Conservation (phyloP, 2,888 invertebrate species). For the Digitonthophagus gazella region DNA sequence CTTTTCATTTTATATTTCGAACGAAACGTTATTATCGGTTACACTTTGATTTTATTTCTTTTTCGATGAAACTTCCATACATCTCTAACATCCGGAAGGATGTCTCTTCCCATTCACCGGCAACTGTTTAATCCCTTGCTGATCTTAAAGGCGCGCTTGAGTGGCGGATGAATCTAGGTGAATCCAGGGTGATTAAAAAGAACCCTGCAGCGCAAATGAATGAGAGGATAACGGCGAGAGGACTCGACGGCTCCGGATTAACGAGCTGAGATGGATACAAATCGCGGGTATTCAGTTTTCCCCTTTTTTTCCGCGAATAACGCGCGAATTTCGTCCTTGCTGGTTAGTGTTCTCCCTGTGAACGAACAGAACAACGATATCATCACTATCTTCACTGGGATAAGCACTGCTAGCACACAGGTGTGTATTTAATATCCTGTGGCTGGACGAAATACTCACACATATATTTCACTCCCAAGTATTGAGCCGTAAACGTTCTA, state of each 20-base stretch:
- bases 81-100: background rate
- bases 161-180: background rate
- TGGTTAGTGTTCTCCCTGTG: conserved; percentile 34
- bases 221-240: background rate
- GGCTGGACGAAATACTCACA: conserved; percentile 6
- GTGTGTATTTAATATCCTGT: conserved; percentile 31
- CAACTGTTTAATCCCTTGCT: background rate
- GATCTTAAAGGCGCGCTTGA: background rate
- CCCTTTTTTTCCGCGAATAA: background rate
- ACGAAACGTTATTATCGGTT: too few species aligned
- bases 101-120: background rate
- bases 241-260: background rate
- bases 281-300: background rate
- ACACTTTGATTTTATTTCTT: background rate
- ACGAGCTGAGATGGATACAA: background rate
- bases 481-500: background rate
- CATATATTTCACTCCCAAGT: background rate
- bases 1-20: background rate
- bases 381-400: conserved; percentile 33
- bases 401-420: conserved; percentile 34
- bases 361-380: conserved; percentile 25
- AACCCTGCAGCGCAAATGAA: background rate
- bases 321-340: conserved; percentile 19
- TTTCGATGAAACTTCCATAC: background rate
- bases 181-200: background rate